These are phyloP conservation scores for Aleiodes alternator DNA, from an alignment of 2,888 invertebrate species.

Conservation along the genomic window DNA sequence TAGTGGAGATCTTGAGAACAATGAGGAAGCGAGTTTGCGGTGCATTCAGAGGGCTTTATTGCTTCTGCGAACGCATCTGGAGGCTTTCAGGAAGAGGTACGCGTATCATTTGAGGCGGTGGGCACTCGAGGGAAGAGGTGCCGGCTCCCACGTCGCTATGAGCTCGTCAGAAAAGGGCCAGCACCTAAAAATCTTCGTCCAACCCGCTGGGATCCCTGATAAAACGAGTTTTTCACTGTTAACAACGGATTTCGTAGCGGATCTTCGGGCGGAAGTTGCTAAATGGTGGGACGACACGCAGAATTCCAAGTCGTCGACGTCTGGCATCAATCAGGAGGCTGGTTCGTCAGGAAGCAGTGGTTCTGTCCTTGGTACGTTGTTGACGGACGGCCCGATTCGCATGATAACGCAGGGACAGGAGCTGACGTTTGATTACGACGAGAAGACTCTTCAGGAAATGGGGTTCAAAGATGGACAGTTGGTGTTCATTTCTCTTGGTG, in stretches of 20 bases:
- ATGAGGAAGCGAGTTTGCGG: constrained; percentile 88
- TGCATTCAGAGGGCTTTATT: constrained; percentile 93
- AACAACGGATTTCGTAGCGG: constrained; percentile 92
- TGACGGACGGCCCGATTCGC: constrained; percentile 90
- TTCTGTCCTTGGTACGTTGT: constrained; percentile 81
- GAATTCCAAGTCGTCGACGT: constrained; percentile 55
- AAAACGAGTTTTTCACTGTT: constrained; percentile 89
- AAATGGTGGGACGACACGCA: constrained; percentile 90
- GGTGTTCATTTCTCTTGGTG: constrained; percentile 93
- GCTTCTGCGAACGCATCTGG: constrained; percentile 93
- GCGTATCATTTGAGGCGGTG: constrained; percentile 93
- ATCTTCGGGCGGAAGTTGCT: constrained; percentile 94
- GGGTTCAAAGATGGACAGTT: constrained; percentile 96
- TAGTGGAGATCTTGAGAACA: constrained; percentile 81
- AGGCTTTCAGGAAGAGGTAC: constrained; percentile 91
- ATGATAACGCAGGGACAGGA: constrained; percentile 97
- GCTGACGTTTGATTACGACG: constrained; percentile 93
- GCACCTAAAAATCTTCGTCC: constrained; percentile 87
- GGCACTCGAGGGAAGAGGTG: constrained; percentile 89
- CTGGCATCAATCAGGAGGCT: constrained; percentile 44
- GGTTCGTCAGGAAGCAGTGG: constrained; percentile 55
- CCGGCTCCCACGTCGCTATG: constrained; percentile 86
- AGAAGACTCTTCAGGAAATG: constrained; percentile 92
- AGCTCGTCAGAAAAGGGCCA: constrained; percentile 80
- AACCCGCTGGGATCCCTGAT: constrained; percentile 92